These are phyloP conservation scores for Melanaphis sacchari DNA, from an alignment of 1,140 invertebrate species.

Conservation along the genomic window DNA sequence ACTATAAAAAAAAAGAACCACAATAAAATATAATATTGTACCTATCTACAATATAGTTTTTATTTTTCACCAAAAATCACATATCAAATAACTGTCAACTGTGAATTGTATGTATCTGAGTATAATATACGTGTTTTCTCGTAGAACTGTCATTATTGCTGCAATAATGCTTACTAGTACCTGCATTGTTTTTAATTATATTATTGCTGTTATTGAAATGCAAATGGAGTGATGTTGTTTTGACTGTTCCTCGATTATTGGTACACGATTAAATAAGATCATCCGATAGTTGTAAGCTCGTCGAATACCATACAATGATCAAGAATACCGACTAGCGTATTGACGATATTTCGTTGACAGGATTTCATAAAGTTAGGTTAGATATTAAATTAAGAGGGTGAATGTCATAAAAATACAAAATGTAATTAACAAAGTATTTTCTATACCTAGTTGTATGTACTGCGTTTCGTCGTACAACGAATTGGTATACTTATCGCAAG, in stretches of 20 bases:
- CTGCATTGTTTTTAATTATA: background rate
- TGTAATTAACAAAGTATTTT: background rate
- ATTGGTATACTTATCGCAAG: no score
- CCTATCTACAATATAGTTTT: background rate
- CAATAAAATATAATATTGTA: background rate
- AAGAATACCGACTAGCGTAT: background rate
- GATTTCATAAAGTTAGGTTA: no score
- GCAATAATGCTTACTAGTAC: background rate
- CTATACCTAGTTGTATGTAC: background rate
- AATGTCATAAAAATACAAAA: background rate
- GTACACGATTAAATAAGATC: background rate
- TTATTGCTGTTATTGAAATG: background rate
- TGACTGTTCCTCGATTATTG: background rate
- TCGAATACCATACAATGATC: background rate
- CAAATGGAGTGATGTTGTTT: background rate
- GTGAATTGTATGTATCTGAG: background rate
- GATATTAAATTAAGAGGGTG: no score
- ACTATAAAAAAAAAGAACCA: background rate
- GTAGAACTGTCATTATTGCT: background rate
- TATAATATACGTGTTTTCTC: background rate
- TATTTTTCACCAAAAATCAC: background rate
- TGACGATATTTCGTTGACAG: no score
- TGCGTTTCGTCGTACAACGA: no score
- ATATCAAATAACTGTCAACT: background rate
- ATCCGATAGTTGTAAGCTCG: background rate